phyloP scores from a whole-genome alignment of 2,797 vertebrate genomes.

The Prunella strophiata region DNA sequence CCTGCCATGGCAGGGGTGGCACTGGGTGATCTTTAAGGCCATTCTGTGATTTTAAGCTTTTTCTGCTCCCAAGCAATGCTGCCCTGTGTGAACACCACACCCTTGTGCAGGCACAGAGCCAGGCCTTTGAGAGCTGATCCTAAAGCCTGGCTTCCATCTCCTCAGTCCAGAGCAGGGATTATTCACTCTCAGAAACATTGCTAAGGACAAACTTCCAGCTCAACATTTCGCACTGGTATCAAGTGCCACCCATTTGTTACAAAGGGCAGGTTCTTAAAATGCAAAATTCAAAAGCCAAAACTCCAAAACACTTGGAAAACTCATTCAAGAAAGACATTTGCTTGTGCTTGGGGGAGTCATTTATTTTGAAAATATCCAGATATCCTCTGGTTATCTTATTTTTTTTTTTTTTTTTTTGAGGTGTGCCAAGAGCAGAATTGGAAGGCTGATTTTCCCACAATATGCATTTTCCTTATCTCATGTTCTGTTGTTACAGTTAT shows the following conservation, averaged over 20 bases:
- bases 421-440: neutral
- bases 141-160: neutral
- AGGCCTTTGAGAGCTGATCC: neutral
- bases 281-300: neutral
- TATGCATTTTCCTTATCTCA: neutral
- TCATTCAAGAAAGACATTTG: neutral
- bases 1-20: neutral
- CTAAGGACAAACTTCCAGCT: neutral
- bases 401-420: neutral
- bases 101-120: neutral
- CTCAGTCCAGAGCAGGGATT: neutral
- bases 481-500: neutral
- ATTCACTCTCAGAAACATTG: neutral
- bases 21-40: accelerated
- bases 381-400: neutral
- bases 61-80: neutral
- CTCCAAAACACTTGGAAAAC: neutral
- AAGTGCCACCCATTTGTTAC: neutral
- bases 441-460: neutral
- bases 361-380: neutral
- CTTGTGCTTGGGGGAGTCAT: neutral
- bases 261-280: neutral
- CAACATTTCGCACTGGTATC: neutral
- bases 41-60: neutral
- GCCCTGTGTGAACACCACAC: neutral